These are phyloP conservation scores for Arothron firmamentum DNA, from an alignment of 2,113 vertebrate genomes.

Conservation along the genomic window DNA sequence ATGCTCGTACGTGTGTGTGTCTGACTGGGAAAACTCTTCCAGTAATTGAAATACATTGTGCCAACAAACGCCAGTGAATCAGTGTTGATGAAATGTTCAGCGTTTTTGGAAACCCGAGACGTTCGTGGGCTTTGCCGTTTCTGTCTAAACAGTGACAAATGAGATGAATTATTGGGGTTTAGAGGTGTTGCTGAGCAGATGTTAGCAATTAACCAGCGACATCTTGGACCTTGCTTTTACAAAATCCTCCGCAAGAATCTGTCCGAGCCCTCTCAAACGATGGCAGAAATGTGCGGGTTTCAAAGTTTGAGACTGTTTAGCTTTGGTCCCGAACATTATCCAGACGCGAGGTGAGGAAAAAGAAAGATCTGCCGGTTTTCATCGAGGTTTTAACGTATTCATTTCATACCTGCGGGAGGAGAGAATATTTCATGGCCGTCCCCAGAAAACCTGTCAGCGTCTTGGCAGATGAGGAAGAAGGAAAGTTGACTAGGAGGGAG, in stretches of 20 bases:
- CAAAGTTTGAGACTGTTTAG: background rate
- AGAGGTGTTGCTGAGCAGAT: too few relatives aligned
- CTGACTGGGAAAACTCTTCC: background rate
- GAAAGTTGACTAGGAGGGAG: constrained; percentile 41
- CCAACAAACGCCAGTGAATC: background rate
- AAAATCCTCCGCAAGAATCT: background rate
- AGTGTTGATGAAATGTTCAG: background rate
- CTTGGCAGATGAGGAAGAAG: constrained; percentile 23
- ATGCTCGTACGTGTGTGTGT: background rate
- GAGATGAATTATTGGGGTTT: too few relatives aligned
- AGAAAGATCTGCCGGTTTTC: background rate
- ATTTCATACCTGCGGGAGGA: constrained; percentile 36
- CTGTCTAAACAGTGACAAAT: background rate
- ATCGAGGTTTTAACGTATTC: constrained; percentile 7
- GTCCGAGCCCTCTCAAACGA: background rate
- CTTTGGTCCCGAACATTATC: constrained; percentile 1
- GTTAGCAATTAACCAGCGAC: too few relatives aligned
- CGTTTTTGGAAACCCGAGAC: background rate
- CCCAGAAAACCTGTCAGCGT: constrained; percentile 19
- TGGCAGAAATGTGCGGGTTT: background rate
- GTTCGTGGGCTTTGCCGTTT: background rate
- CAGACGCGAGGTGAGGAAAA: background rate
- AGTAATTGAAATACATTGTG: background rate
- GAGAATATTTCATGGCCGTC: constrained; percentile 10
- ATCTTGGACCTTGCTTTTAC: background rate